Conservation (phyloP, 2,888 invertebrate genomes). For the Temnothorax ravouxi region DNA sequence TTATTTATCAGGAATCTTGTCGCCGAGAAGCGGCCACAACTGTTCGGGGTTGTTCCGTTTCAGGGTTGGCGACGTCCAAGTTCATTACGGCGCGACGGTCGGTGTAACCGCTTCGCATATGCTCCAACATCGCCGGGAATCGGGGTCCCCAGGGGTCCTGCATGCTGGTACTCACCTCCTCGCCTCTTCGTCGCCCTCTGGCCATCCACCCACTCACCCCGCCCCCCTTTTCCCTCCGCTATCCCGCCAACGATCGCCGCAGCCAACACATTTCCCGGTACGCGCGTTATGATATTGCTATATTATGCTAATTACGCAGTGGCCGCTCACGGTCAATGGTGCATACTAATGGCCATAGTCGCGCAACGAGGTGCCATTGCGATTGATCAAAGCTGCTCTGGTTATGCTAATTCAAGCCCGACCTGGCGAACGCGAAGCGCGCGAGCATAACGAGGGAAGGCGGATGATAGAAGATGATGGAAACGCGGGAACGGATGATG, state of each 20-base stretch:
- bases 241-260: constrained; percentile 70
- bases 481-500: constrained; percentile 36
- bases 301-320: constrained; percentile 84
- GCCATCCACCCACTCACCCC: constrained; percentile 27
- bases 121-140: constrained; percentile 69
- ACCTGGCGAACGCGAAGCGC: constrained; percentile 64
- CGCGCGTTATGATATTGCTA: constrained; percentile 82
- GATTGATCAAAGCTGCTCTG: constrained; percentile 84
- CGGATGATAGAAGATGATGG: constrained; percentile 46
- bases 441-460: constrained; percentile 21
- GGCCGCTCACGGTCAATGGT: constrained; percentile 80
- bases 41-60: constrained; percentile 48
- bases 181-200: constrained; percentile 16
- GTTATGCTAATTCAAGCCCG: constrained; percentile 79
- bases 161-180: constrained; percentile 47
- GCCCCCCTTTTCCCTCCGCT: constrained; percentile 24
- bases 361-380: constrained; percentile 76
- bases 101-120: constrained; percentile 72
- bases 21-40: constrained; percentile 43
- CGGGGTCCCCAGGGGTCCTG: constrained; percentile 71
- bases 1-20: constrained; percentile 50
- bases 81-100: constrained; percentile 69
- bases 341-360: constrained; percentile 82
- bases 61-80: constrained; percentile 66
- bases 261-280: constrained; percentile 76